These are phyloP conservation scores for Mormyrops attenuatus DNA, from an alignment of 2,797 vertebrate species.

Conservation along the genomic window DNA sequence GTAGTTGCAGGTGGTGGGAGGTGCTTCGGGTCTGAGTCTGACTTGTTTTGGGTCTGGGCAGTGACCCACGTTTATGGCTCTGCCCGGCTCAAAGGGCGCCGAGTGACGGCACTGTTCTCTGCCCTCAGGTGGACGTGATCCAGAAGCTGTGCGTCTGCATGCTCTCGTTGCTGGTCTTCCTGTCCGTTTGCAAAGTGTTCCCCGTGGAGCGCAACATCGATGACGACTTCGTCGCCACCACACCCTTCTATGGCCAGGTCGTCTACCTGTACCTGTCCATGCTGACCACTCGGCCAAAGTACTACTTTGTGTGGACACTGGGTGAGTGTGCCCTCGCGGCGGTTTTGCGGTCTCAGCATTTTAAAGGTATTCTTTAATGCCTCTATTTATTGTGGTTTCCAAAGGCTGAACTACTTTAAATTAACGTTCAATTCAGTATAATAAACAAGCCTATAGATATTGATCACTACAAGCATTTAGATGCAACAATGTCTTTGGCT, in stretches of 20 bases:
- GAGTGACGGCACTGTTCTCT: not conserved
- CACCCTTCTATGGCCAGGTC: slow-evolving; percentile 69
- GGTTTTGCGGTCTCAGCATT: not conserved
- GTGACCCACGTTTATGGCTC: not conserved
- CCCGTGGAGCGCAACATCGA: slow-evolving; percentile 84
- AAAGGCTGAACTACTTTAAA: not conserved
- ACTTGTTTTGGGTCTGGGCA: not conserved
- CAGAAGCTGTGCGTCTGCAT: slow-evolving; percentile 81
- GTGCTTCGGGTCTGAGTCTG: not conserved
- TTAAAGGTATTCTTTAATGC: not conserved
- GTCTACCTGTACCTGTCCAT: slow-evolving; percentile 84
- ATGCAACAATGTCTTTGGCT: not conserved
- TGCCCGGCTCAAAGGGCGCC: not conserved
- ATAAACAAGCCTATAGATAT: not conserved
- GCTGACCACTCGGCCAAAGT: slow-evolving; percentile 87
- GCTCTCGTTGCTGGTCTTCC: slow-evolving; percentile 77
- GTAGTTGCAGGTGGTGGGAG: not conserved
- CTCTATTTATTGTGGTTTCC: not conserved
- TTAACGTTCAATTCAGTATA: not conserved
- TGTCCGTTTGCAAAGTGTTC: slow-evolving; percentile 75
- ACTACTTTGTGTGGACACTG: slow-evolving; percentile 91
- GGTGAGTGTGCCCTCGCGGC: slow-evolving; percentile 60
- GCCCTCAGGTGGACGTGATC: slow-evolving; percentile 69
- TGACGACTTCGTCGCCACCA: slow-evolving; percentile 72
- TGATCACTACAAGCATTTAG: not conserved